Evolutionary conservation across 2,797 vertebrate species (phyloP).

Genomic region (Catharus ustulatus): DNA sequence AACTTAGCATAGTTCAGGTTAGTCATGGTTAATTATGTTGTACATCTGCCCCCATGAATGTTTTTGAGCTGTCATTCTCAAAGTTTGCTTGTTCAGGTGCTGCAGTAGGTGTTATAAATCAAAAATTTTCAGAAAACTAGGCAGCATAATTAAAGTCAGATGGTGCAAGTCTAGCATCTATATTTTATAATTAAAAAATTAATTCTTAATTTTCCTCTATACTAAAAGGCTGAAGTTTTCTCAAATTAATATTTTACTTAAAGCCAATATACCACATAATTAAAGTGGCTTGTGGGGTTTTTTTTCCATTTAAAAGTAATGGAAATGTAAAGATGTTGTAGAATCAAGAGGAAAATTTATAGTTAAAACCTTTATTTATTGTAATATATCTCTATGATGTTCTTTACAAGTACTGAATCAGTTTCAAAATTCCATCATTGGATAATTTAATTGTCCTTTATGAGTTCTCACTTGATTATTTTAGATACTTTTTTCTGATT

Average conservation of each 20-base stretch:
- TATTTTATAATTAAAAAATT: conserved; percentile 21
- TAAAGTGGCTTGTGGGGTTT: not conserved
- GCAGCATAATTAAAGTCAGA: not conserved
- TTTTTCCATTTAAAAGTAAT: not conserved
- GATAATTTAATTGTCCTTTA: not conserved
- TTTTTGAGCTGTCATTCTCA: not conserved
- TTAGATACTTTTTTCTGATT: not conserved
- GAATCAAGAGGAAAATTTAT: not conserved
- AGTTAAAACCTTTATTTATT: not conserved
- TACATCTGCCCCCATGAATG: not conserved
- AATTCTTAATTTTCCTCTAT: conserved; percentile 31
- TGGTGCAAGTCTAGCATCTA: not conserved
- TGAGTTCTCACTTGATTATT: not conserved
- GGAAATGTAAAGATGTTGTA: not conserved
- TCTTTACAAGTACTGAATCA: not conserved
- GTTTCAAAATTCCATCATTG: not conserved
- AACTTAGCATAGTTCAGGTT: conserved; percentile 39
- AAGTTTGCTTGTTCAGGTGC: not conserved
- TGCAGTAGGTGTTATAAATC: not conserved
- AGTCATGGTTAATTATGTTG: conserved; percentile 19
- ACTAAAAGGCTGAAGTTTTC: conserved; percentile 5
- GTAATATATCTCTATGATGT: not conserved
- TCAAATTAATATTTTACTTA: conserved; percentile 3
- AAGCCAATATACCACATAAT: not conserved
- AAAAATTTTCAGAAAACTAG: not conserved